Conservation (phyloP, 1,140 invertebrate species). For the Cyclina sinensis region DNA sequence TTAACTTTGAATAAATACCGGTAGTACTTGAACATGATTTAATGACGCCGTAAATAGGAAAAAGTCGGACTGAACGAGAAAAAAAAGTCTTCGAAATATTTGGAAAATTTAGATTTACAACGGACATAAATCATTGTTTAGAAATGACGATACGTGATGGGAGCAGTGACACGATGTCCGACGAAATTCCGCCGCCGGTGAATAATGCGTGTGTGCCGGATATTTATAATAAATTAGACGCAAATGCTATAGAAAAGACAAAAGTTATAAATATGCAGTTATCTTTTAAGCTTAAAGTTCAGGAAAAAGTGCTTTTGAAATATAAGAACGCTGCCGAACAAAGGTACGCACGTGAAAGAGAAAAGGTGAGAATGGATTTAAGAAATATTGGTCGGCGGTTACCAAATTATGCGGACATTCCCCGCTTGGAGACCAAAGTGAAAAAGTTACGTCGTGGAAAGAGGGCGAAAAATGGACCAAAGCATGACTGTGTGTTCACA, state of each 20-base stretch:
- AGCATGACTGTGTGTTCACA: slow-evolving; percentile 64
- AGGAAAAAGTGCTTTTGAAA: slow-evolving; percentile 77
- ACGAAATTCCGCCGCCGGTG: slow-evolving; percentile 73
- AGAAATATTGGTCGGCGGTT: slow-evolving; percentile 71
- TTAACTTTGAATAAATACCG: not conserved
- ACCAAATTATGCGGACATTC: slow-evolving; percentile 73
- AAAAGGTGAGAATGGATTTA: slow-evolving; percentile 71
- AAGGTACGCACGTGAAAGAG: slow-evolving; percentile 69
- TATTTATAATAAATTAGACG: slow-evolving; percentile 81
- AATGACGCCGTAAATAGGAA: not conserved
- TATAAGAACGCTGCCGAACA: slow-evolving; percentile 72
- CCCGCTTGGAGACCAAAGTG: slow-evolving; percentile 67
- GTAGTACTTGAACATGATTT: not conserved
- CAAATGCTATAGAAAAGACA: slow-evolving; percentile 79
- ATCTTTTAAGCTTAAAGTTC: slow-evolving; percentile 70
- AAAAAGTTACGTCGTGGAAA: slow-evolving; percentile 55
- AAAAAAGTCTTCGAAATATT: no score
- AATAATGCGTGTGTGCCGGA: slow-evolving; percentile 81
- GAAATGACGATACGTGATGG: not conserved
- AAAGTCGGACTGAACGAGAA: not conserved
- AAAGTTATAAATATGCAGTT: slow-evolving; percentile 78
- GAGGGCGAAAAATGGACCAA: slow-evolving; percentile 38
- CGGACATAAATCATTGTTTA: not conserved
- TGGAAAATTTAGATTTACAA: not conserved
- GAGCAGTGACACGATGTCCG: not conserved